Conservation (phyloP, 1,140 invertebrate genomes). For the Pararge aegeria region DNA sequence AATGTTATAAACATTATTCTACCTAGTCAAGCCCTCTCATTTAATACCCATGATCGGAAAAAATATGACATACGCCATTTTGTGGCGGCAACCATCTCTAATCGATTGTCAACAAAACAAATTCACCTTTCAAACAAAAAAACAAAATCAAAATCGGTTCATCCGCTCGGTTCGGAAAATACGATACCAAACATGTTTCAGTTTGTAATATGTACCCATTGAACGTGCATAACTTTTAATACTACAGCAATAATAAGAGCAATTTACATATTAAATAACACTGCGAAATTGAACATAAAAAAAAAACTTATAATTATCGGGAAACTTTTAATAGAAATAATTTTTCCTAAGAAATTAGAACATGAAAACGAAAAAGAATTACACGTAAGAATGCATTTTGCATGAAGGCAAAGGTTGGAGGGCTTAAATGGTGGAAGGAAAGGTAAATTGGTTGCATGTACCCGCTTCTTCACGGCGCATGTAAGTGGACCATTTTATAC, state of each 20-base stretch:
- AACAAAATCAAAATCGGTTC: no score
- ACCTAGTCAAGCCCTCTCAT: no score
- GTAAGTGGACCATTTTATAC: constrained; percentile 8
- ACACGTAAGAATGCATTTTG: neutral
- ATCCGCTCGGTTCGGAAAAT: no score
- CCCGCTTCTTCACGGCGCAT: neutral
- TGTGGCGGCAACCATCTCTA: no score
- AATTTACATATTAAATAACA: neutral
- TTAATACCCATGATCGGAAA: no score
- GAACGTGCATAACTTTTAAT: no score
- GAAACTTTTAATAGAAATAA: neutral
- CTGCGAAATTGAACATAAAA: neutral
- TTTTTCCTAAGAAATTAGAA: neutral
- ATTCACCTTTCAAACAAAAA: no score
- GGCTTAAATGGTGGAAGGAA: neutral
- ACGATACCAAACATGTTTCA: no score
- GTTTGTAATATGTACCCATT: no score
- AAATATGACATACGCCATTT: no score
- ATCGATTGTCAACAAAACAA: no score
- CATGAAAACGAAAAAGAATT: neutral
- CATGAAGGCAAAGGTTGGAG: neutral
- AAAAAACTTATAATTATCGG: neutral
- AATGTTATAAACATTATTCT: no score
- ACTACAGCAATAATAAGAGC: neutral
- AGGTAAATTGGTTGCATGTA: constrained; percentile 1